phyloP scores from a whole-genome alignment of 2,888 invertebrate species.

The Ommatoiulus sabulosus region DNA sequence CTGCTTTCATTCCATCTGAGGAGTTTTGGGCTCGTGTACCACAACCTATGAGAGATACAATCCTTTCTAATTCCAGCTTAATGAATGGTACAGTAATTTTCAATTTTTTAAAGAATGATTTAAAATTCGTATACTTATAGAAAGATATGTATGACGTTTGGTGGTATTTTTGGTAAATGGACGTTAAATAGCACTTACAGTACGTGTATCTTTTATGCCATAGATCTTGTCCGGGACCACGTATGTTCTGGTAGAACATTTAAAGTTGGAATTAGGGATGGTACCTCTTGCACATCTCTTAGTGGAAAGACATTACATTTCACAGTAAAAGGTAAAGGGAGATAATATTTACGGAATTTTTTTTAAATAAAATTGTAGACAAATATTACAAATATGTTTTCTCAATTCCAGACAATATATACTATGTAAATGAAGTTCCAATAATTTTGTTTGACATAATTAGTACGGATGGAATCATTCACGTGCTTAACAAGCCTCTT shows the following conservation, averaged over 20 bases:
- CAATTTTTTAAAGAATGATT: too few relatives aligned
- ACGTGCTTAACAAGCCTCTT: slow-evolving; percentile 44
- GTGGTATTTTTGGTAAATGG: background rate
- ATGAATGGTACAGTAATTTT: slow-evolving; percentile 26
- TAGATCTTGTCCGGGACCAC: slow-evolving; percentile 50
- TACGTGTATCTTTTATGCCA: too few relatives aligned
- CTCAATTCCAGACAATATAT: slow-evolving; percentile 25
- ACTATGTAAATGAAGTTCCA: slow-evolving; percentile 43
- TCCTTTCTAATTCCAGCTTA: slow-evolving; percentile 23
- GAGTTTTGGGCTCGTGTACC: slow-evolving; percentile 52
- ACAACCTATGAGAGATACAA: background rate
- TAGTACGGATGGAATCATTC: slow-evolving; percentile 50
- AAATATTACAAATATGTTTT: background rate
- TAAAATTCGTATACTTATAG: too few relatives aligned
- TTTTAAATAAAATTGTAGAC: background rate
- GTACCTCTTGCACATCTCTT: slow-evolving; percentile 45
- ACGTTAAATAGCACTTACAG: background rate
- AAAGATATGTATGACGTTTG: too few relatives aligned
- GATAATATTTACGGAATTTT: background rate
- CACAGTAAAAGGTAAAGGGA: slow-evolving; percentile 32
- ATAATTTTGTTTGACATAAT: slow-evolving; percentile 51
- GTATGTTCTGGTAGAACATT: slow-evolving; percentile 41
- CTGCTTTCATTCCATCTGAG: slow-evolving; percentile 54
- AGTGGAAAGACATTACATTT: slow-evolving; percentile 52
- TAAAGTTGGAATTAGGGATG: slow-evolving; percentile 53